Percentiles rank a stretch among this genome's conserved stretches.
Conservation (phyloP, 2,888 invertebrate genomes). For the Tetropium fuscum region DNA sequence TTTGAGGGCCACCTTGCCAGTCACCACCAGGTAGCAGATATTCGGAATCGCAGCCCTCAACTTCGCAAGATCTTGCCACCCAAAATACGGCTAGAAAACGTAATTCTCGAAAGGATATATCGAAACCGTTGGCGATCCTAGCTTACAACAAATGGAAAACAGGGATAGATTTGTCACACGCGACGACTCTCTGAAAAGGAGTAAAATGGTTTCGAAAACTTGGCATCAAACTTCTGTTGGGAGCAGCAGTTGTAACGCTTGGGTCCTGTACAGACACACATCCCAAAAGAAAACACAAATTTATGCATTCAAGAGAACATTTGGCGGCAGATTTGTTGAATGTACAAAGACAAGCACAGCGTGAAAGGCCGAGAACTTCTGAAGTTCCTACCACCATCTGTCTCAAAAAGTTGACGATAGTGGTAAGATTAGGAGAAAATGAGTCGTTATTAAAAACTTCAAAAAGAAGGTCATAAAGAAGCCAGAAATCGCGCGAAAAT, state of each 20-base stretch:
- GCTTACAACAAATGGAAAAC: background rate
- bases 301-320: no score
- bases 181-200: no score
- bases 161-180: no score
- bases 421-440: no score
- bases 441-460: no score
- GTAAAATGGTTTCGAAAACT: no score
- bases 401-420: no score
- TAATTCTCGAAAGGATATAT: background rate
- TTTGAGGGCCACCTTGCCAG: no score
- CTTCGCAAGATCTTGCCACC: background rate
- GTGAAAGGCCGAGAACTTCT: background rate
- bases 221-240: no score
- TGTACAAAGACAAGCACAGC: background rate
- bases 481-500: no score
- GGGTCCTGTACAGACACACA: background rate
- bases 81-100: background rate
- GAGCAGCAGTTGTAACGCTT: background rate
- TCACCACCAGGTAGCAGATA: background rate
- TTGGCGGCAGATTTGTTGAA: slow-evolving; percentile 1
- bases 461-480: no score
- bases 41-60: background rate
- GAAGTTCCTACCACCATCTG: no score
- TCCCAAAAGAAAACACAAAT: background rate
- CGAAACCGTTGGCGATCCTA: background rate